These are phyloP conservation scores for Amiota communis DNA, from an alignment of 2,888 invertebrate species.

Conservation along the genomic window DNA sequence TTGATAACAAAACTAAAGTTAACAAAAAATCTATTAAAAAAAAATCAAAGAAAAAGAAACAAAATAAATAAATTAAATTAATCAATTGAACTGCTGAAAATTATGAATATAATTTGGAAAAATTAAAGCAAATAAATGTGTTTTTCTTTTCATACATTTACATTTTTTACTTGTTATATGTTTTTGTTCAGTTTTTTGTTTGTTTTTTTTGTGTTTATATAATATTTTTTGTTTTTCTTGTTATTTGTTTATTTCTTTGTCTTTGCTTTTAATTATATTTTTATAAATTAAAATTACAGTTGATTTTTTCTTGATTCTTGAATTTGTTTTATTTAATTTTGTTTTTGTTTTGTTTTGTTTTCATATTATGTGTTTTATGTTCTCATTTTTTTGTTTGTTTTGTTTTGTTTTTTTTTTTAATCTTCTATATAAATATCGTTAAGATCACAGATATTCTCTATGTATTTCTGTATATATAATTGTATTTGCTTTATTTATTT, in stretches of 20 bases:
- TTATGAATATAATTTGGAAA: no score
- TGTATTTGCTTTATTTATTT: conserved; percentile 49
- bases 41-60: no score
- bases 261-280: conserved; percentile 38
- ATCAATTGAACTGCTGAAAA: no score
- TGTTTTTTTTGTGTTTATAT: not conserved
- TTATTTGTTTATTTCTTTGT: conserved; percentile 15
- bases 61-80: no score
- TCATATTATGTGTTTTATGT: conserved; percentile 39
- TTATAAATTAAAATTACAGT: conserved; percentile 20
- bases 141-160: no score
- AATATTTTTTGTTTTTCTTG: not conserved
- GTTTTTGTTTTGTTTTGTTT: conserved; percentile 41
- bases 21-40: no score
- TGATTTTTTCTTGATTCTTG: no score
- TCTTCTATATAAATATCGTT: conserved; percentile 71
- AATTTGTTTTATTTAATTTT: conserved; percentile 33
- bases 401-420: conserved; percentile 41
- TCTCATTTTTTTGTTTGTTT: conserved; percentile 25
- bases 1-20: no score
- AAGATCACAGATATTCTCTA: conserved; percentile 74
- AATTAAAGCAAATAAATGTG: no score
- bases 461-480: conserved; percentile 71
- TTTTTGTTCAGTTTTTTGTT: not conserved
- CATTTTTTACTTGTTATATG: no score